phyloP scores from a whole-genome alignment of 2,888 invertebrate genomes.

The Electrophaes corylata region DNA sequence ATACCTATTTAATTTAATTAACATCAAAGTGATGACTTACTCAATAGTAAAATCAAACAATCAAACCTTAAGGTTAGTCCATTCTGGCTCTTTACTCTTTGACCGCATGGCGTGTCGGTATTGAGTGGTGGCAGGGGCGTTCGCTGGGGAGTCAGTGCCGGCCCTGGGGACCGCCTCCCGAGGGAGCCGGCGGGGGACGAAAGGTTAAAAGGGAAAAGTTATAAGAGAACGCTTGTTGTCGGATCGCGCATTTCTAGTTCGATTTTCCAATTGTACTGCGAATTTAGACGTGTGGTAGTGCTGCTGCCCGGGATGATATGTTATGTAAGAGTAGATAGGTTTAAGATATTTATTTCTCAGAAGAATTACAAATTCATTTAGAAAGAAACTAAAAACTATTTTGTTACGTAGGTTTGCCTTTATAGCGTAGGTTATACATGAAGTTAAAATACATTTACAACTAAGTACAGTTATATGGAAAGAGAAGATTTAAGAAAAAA shows the following conservation, averaged over 20 bases:
- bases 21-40: background rate
- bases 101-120: slow-evolving; percentile 81
- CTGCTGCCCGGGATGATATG: slow-evolving; percentile 16
- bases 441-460: background rate
- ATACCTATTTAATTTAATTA: too few relatives aligned
- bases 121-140: slow-evolving; percentile 80
- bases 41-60: background rate
- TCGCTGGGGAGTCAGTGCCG: slow-evolving; percentile 72
- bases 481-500: too few relatives aligned
- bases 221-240: slow-evolving; percentile 83
- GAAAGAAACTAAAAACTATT: too few relatives aligned
- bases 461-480: too few relatives aligned
- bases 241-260: slow-evolving; percentile 74
- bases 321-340: background rate
- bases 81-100: slow-evolving; percentile 65
- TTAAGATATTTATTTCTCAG: too few relatives aligned
- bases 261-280: slow-evolving; percentile 67
- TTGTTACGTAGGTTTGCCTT: too few relatives aligned
- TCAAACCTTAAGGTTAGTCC: slow-evolving; percentile 20
- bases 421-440: too few relatives aligned
- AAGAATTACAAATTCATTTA: too few relatives aligned
- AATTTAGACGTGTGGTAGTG: slow-evolving; percentile 39
- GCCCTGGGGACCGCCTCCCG: slow-evolving; percentile 84
- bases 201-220: slow-evolving; percentile 85
- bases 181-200: slow-evolving; percentile 69